Evolutionary conservation across 2,797 vertebrate genomes (phyloP).

Genomic region (Octomys mimax): DNA sequence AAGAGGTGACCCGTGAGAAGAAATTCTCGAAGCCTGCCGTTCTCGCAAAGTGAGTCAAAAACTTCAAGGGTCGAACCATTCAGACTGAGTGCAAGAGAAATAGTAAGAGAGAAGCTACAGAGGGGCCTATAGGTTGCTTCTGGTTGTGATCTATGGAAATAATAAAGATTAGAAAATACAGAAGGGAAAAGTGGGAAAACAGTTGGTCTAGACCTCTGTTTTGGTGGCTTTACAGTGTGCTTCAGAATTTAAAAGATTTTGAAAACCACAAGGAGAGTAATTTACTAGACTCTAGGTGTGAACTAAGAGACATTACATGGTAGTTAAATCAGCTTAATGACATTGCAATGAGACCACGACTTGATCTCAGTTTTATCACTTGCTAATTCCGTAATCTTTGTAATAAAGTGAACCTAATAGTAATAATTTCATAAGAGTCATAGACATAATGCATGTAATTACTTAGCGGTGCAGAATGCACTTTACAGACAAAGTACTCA

Average conservation of each 20-base stretch:
- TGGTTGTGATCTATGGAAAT: neutral
- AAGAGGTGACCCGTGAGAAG: neutral
- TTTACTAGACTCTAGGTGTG: neutral
- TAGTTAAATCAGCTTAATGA: conserved; percentile 22
- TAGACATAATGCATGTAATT: conserved; percentile 11
- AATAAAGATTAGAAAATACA: neutral
- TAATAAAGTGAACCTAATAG: conserved; percentile 22
- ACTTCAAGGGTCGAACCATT: neutral
- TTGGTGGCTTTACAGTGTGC: neutral
- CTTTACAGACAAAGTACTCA: neutral
- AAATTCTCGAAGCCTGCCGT: neutral
- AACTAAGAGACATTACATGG: neutral
- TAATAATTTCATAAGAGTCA: neutral
- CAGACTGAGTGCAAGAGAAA: neutral
- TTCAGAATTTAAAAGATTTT: neutral
- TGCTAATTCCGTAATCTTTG: neutral
- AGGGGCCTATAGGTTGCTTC: neutral
- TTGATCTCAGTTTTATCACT: neutral
- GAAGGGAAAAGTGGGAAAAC: neutral
- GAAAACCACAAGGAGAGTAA: neutral
- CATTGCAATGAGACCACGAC: neutral
- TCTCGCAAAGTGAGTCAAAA: neutral
- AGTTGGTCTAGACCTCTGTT: neutral
- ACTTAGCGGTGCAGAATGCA: neutral
- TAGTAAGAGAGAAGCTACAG: neutral